These are phyloP conservation scores for Zaprionus tsacasi DNA, from an alignment of 1,140 invertebrate species.

Conservation along the genomic window DNA sequence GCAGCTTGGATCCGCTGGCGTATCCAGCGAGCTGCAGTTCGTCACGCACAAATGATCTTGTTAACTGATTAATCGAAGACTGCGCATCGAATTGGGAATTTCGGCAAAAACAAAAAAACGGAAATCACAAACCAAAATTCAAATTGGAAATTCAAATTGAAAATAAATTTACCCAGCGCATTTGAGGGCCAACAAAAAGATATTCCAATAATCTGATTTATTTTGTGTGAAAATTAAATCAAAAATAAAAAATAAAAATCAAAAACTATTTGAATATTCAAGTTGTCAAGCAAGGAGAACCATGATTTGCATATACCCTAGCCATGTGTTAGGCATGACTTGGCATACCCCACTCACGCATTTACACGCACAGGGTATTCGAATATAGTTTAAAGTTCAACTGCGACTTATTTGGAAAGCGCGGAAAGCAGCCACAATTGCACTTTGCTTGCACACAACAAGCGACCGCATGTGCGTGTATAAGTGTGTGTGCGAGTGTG, in stretches of 20 bases:
- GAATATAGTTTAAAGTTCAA: constrained; percentile 47
- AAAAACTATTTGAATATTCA: background rate
- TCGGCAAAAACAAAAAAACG: background rate
- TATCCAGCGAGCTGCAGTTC: constrained; percentile 7
- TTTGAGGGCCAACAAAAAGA: background rate
- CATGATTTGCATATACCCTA: constrained; percentile 6
- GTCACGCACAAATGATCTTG: constrained; percentile 36
- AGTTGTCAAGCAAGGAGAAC: constrained; percentile 3
- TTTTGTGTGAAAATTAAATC: background rate
- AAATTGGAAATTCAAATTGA: constrained; percentile 11
- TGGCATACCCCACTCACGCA: background rate
- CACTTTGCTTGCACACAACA: constrained; percentile 16
- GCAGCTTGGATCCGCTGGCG: background rate
- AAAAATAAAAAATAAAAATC: no score
- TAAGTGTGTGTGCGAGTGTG: constrained; percentile 28
- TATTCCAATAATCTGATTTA: no score
- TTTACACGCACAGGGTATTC: background rate
- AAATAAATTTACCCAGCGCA: background rate
- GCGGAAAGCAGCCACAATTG: constrained; percentile 41
- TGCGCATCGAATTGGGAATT: background rate
- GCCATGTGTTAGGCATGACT: background rate
- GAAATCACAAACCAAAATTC: background rate
- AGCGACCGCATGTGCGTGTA: constrained; percentile 25
- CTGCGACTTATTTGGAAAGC: constrained; percentile 40
- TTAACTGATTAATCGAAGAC: constrained; percentile 18